A percentile compares a stretch with the other conserved stretches of the same genome.
Conservation (phyloP, 1,140 invertebrate genomes). For the Saxidomus purpurata region DNA sequence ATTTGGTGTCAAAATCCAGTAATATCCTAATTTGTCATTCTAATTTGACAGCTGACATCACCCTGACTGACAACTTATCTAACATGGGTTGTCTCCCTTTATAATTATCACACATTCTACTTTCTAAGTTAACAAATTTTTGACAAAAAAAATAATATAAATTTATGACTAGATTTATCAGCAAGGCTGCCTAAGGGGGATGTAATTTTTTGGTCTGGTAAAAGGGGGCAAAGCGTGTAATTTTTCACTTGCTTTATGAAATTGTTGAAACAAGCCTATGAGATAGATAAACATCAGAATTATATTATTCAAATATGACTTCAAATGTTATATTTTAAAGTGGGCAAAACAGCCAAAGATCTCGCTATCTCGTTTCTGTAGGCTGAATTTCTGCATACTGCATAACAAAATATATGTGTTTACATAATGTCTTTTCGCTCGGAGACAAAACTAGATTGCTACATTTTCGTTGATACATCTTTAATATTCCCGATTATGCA, state of each 20-base stretch:
- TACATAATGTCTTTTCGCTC: slow-evolving; percentile 22
- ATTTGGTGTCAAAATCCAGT: slow-evolving; percentile 1
- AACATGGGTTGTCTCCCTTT: slow-evolving; percentile 18
- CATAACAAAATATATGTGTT: slow-evolving; percentile 41
- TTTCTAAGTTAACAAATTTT: background rate
- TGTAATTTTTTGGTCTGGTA: background rate
- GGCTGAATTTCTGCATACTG: slow-evolving; percentile 47
- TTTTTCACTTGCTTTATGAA: background rate
- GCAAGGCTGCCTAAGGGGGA: background rate
- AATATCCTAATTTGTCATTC: slow-evolving; percentile 57
- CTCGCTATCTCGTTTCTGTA: slow-evolving; percentile 6
- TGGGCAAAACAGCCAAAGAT: background rate
- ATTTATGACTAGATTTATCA: background rate
- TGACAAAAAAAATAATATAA: slow-evolving; percentile 11
- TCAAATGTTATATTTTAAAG: slow-evolving; percentile 7
- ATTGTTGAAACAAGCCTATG: background rate
- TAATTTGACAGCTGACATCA: slow-evolving; percentile 54
- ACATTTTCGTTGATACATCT: slow-evolving; percentile 15
- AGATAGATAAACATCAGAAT: background rate
- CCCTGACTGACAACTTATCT: background rate
- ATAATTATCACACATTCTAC: slow-evolving; percentile 18
- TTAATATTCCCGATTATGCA: slow-evolving; percentile 28
- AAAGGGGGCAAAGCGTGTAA: background rate
- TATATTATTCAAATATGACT: slow-evolving; percentile 22
- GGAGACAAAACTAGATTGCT: background rate